Conservation (phyloP, 2,797 vertebrate genomes). For the Ceyx erithaca region DNA sequence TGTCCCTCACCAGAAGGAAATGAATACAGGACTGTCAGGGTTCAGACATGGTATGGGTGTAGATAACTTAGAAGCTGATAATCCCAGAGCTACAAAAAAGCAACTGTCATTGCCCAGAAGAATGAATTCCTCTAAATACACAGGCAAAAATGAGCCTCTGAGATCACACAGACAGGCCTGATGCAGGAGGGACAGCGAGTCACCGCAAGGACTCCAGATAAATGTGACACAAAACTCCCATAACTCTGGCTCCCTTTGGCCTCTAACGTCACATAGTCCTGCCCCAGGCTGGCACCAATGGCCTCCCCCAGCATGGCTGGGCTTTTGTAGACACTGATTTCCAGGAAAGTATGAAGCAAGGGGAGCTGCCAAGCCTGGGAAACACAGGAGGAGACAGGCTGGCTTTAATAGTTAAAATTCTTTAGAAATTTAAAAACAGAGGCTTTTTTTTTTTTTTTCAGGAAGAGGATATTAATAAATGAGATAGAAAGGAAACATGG, state of each 20-base stretch:
- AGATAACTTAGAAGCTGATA: not conserved
- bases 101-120: not conserved
- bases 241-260: not conserved
- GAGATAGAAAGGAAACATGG: not conserved
- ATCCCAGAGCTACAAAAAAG: not conserved
- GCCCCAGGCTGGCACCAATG: not conserved
- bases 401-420: not conserved
- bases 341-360: not conserved
- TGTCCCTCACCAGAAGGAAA: not conserved
- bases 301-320: fast-evolving
- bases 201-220: not conserved
- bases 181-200: not conserved
- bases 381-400: not conserved
- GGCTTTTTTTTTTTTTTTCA: not conserved
- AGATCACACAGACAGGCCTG: not conserved
- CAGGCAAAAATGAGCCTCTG: not conserved
- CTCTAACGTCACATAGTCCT: fast-evolving
- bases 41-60: not conserved
- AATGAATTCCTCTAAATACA: not conserved
- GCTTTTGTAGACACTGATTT: not conserved
- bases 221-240: not conserved
- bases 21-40: not conserved
- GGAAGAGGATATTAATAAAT: not conserved
- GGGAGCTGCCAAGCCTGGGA: not conserved
- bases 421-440: not conserved